phyloP scores from a whole-genome alignment of 2,113 vertebrate species.

The Seriola aureovittata region DNA sequence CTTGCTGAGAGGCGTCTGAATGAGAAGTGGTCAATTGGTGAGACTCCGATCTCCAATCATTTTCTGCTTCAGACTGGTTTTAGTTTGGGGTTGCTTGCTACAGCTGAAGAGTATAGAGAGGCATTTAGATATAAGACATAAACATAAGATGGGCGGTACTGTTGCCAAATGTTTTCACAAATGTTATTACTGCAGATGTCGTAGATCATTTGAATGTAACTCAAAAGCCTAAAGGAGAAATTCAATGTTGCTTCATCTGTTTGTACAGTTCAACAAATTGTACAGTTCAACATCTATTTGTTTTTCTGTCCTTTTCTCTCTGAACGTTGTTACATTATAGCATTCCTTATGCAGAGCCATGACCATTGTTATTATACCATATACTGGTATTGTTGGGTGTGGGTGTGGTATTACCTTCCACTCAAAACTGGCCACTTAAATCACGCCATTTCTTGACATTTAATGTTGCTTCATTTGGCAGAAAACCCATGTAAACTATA shows the following conservation, averaged over 20 bases:
- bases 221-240: conserved; percentile 22
- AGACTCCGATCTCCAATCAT: conserved; percentile 37
- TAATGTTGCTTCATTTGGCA: not conserved
- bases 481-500: not conserved
- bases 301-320: not conserved
- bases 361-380: too few species aligned
- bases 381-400: not conserved
- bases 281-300: not conserved
- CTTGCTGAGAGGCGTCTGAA: conserved; percentile 85
- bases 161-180: conserved; percentile 26
- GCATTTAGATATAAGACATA: not conserved
- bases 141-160: not conserved
- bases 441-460: not conserved
- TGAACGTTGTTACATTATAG: not conserved
- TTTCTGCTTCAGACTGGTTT: not conserved
- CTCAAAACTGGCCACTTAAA: not conserved
- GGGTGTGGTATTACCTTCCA: not conserved
- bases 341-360: too few species aligned
- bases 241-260: conserved; percentile 23
- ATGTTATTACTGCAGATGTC: not conserved
- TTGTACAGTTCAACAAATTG: not conserved
- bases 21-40: conserved; percentile 88
- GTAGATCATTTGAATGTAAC: conserved; percentile 16
- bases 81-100: not conserved
- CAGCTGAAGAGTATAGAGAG: conserved; percentile 8